Percentiles rank a stretch among this genome's conserved stretches.
Conservation (phyloP, 1,140 invertebrate species). For the Pectinophora gossypiella region DNA sequence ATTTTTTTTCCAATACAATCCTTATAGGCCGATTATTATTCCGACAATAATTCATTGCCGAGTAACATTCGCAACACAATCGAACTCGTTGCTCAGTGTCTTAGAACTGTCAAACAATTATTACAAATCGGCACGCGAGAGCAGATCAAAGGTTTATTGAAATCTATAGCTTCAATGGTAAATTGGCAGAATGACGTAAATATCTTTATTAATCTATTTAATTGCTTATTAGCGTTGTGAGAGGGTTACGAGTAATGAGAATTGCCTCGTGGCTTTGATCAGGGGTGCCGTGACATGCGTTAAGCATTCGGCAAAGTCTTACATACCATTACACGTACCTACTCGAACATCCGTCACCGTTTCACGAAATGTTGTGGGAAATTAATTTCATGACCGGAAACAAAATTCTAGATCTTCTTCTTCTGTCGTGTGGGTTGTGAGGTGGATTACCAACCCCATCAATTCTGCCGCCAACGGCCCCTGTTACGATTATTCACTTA, state of each 20-base stretch:
- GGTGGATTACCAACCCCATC: too few species aligned
- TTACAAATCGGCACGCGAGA: slow-evolving; percentile 50
- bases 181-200: slow-evolving; percentile 56
- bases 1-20: too few species aligned
- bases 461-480: too few species aligned
- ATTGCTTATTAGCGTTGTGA: slow-evolving; percentile 60
- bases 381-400: too few species aligned
- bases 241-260: slow-evolving; percentile 50
- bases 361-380: too few species aligned
- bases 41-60: slow-evolving; percentile 19
- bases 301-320: not conserved
- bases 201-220: slow-evolving; percentile 68
- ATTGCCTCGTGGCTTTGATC: slow-evolving; percentile 30
- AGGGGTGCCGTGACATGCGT: not conserved
- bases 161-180: slow-evolving; percentile 42
- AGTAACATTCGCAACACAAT: slow-evolving; percentile 34
- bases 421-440: too few species aligned
- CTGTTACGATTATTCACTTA: too few species aligned
- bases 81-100: slow-evolving; percentile 28
- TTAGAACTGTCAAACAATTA: slow-evolving; percentile 59
- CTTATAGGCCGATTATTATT: slow-evolving; percentile 25
- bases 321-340: not conserved
- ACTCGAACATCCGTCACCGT: too few species aligned
- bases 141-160: slow-evolving; percentile 51
- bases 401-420: too few species aligned